Conservation (phyloP, 2,113 vertebrate genomes). For the Apistogramma diplotaenia region DNA sequence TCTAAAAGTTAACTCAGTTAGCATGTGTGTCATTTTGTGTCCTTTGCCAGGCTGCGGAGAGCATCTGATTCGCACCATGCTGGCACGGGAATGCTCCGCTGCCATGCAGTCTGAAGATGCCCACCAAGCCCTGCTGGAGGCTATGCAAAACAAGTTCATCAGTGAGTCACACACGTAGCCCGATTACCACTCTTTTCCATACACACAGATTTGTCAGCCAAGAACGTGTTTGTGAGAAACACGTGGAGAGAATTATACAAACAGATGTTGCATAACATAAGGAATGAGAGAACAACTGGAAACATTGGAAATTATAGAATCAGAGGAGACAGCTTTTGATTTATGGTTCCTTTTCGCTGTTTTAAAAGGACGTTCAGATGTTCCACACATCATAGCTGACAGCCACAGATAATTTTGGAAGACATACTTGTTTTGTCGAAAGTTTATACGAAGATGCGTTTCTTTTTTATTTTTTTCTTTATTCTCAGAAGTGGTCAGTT, state of each 20-base stretch:
- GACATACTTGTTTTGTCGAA: constrained; percentile 60
- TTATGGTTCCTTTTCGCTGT: constrained; percentile 45
- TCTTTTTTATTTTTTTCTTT: constrained; percentile 1
- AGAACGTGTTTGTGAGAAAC: constrained; percentile 34
- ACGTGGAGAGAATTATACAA: constrained; percentile 30
- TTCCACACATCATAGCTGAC: constrained; percentile 56
- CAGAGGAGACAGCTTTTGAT: constrained; percentile 47
- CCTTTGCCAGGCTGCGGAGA: constrained; percentile 90
- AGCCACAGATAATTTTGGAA: constrained; percentile 61
- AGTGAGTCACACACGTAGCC: constrained; percentile 79
- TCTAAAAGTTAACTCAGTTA: background rate
- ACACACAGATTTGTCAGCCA: constrained; percentile 28
- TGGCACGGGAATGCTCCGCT: constrained; percentile 95
- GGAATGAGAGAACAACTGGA: constrained; percentile 49
- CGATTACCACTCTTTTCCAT: constrained; percentile 4
- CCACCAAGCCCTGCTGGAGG: constrained; percentile 95
- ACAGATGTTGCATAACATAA: constrained; percentile 49
- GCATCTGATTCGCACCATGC: constrained; percentile 96
- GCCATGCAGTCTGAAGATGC: constrained; percentile 97
- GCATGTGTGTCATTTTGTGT: constrained; percentile 30
- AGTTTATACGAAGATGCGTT: constrained; percentile 61
- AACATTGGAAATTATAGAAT: constrained; percentile 48
- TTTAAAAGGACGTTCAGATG: constrained; percentile 46
- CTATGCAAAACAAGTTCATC: constrained; percentile 99
- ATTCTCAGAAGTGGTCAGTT: constrained; percentile 66